phyloP scores from a whole-genome alignment of 2,113 vertebrate genomes.

The Cyphomyrus plagiostoma region DNA sequence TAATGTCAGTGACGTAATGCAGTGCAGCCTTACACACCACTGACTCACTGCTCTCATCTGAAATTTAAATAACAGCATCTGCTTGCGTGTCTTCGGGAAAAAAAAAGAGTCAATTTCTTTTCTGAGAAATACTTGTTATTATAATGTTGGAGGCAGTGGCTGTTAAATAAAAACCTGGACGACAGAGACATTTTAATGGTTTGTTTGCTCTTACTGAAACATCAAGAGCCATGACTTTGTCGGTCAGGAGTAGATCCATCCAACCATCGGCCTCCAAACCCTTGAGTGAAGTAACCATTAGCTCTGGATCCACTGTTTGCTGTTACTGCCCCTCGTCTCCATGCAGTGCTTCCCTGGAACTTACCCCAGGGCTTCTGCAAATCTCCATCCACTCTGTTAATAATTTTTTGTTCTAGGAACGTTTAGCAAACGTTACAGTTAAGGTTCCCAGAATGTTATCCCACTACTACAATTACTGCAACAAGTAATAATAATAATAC shows the following conservation, averaged over 20 bases:
- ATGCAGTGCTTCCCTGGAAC: neutral
- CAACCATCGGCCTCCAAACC: neutral
- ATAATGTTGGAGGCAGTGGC: neutral
- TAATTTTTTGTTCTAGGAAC: neutral
- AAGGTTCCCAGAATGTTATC: neutral
- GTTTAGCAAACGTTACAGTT: neutral
- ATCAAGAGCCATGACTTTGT: neutral
- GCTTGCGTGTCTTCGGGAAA: neutral
- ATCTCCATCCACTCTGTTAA: neutral
- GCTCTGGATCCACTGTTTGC: too few species aligned
- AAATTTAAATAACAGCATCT: neutral
- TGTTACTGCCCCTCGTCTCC: neutral
- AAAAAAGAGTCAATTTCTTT: neutral
- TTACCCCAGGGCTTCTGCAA: neutral
- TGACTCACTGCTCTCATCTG: neutral
- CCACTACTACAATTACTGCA: neutral
- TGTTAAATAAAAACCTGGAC: conserved; percentile 9
- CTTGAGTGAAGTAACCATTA: neutral
- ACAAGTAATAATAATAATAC: neutral
- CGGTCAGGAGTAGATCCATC: neutral
- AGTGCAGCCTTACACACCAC: neutral
- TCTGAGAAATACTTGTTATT: neutral
- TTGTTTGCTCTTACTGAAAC: neutral
- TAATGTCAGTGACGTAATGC: neutral
- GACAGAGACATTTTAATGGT: conserved; percentile 4